A percentile compares a stretch with the other conserved stretches of the same genome.
Conservation (phyloP, 2,113 vertebrate genomes). For the Lichenostomus cassidix region DNA sequence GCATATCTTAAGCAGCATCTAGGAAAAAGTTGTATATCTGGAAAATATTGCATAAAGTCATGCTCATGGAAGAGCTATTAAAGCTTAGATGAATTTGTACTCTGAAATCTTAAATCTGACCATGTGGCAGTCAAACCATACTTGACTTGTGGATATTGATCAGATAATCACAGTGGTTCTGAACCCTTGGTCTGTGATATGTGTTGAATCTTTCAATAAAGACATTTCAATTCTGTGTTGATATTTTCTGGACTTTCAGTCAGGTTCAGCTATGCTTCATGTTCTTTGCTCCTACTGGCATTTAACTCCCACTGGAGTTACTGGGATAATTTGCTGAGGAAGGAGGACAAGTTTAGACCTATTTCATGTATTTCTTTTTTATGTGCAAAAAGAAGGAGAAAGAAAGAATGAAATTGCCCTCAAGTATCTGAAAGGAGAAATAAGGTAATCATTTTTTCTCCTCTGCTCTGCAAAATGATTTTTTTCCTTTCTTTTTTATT, state of each 20-base stretch:
- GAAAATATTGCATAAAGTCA: background rate
- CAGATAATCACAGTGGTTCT: background rate
- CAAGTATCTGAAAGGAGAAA: background rate
- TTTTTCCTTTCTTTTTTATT: rapidly evolving
- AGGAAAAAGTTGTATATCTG: background rate
- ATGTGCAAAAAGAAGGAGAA: background rate
- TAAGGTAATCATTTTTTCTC: background rate
- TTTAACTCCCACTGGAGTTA: background rate
- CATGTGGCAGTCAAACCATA: background rate
- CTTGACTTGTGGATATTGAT: background rate
- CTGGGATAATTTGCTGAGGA: background rate
- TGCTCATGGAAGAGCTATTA: background rate
- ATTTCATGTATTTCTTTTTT: background rate
- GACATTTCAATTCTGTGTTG: background rate
- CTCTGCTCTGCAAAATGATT: background rate
- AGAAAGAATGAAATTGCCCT: background rate
- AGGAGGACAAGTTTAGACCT: background rate
- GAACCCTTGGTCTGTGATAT: background rate
- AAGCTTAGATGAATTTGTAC: background rate
- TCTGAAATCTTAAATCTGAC: background rate
- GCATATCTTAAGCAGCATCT: background rate
- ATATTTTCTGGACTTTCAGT: background rate
- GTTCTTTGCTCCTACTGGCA: background rate
- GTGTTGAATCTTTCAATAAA: background rate
- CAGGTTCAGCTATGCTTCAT: background rate